Evolutionary conservation across 2,888 invertebrate species (phyloP).

Genomic region (Cryptocheilus praepositus): DNA sequence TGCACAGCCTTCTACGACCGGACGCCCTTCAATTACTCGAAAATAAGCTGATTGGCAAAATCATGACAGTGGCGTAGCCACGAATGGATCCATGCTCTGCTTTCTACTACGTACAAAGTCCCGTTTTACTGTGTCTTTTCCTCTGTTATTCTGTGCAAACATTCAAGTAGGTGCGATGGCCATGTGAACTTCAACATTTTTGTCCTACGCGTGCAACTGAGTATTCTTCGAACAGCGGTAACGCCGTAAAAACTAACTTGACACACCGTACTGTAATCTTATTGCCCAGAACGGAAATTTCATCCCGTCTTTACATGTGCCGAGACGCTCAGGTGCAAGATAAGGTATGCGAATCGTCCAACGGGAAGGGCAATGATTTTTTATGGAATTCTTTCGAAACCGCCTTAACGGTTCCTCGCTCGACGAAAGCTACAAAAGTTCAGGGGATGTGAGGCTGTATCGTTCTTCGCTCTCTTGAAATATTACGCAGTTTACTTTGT

Average conservation of each 20-base stretch:
- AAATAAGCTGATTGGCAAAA: slow-evolving; percentile 55
- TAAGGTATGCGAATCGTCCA: slow-evolving; percentile 37
- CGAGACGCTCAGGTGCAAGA: slow-evolving; percentile 25
- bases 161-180: too few relatives aligned
- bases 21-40: slow-evolving; percentile 56
- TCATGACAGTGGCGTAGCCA: slow-evolving; percentile 31
- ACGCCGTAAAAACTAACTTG: too few relatives aligned
- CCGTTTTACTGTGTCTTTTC: too few relatives aligned
- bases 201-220: too few relatives aligned
- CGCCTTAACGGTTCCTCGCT: slow-evolving; percentile 41
- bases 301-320: too few relatives aligned
- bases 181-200: too few relatives aligned
- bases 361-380: slow-evolving; percentile 45
- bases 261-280: too few relatives aligned
- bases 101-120: too few relatives aligned
- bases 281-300: too few relatives aligned
- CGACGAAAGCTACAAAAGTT: slow-evolving; percentile 21
- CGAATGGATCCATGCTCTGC: slow-evolving; percentile 17
- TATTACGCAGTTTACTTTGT: too few relatives aligned
- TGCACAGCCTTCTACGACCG: slow-evolving; percentile 43
- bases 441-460: neutral
- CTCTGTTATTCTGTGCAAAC: too few relatives aligned
- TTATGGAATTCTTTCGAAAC: slow-evolving; percentile 33
- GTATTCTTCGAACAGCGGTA: too few relatives aligned
- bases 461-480: neutral